A percentile compares a stretch with the other conserved stretches of the same genome.
Evolutionary conservation across 2,113 vertebrate species (phyloP).

Genomic region (Oreochromis niloticus): DNA sequence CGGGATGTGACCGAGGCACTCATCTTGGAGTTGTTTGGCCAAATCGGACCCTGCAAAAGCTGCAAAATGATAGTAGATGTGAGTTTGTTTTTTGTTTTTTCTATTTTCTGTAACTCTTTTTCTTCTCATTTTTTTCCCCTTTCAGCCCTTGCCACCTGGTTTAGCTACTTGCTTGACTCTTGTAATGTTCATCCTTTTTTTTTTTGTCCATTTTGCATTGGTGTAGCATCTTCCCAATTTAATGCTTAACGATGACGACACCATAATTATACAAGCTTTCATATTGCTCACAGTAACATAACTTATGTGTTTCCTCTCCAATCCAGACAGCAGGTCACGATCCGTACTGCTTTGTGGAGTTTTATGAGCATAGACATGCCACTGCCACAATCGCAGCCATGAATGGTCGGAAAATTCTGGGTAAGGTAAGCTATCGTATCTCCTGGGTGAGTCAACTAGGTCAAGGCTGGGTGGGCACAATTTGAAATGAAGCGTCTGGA

Average conservation of each 20-base stretch:
- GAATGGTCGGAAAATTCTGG: constrained; percentile 99
- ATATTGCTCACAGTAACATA: not conserved
- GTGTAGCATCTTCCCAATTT: not conserved
- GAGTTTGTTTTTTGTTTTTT: constrained; percentile 54
- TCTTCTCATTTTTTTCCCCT: not conserved
- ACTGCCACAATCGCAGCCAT: constrained; percentile 95
- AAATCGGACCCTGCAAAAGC: constrained; percentile 98
- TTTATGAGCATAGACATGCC: constrained; percentile 95
- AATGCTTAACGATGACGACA: not conserved
- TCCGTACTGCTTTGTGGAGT: constrained; percentile 98
- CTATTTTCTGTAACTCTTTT: not conserved
- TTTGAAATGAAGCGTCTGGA: not conserved
- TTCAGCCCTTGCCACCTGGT: not conserved
- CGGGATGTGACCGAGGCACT: constrained; percentile 95
- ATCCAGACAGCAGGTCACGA: constrained; percentile 92
- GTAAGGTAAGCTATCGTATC: constrained; percentile 92
- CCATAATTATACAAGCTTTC: not conserved
- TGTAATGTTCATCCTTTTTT: not conserved
- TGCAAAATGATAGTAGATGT: constrained; percentile 99
- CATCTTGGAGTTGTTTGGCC: constrained; percentile 95
- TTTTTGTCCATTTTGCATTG: not conserved
- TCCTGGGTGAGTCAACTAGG: constrained; percentile 69
- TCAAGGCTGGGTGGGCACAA: constrained; percentile 32
- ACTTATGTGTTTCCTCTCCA: constrained; percentile 29
- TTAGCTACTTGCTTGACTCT: not conserved